Conservation (phyloP, 2,888 invertebrate species). For the Carcina quercana region DNA sequence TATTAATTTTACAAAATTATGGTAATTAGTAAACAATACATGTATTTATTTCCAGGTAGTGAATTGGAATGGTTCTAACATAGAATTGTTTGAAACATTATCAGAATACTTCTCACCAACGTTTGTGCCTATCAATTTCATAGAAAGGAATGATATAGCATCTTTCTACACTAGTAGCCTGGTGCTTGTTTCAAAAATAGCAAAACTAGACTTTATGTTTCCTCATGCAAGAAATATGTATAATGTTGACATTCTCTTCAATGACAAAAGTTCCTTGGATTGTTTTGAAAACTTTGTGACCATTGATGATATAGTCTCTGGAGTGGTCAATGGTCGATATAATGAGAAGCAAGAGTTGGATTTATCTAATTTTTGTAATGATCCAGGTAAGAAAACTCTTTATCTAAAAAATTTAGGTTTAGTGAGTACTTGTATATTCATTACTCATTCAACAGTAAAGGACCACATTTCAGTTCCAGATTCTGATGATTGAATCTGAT, state of each 20-base stretch:
- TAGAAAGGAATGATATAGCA: slow-evolving; percentile 30
- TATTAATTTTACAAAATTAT: not conserved
- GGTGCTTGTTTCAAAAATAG: slow-evolving; percentile 38
- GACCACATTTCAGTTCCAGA: not conserved
- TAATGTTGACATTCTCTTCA: slow-evolving; percentile 49
- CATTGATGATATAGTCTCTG: slow-evolving; percentile 42
- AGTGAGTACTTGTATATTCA: not conserved
- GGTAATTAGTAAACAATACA: no score
- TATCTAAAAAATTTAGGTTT: not conserved
- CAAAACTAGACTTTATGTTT: slow-evolving; percentile 55
- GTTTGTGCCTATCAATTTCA: slow-evolving; percentile 43
- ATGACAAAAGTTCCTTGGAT: slow-evolving; percentile 47
- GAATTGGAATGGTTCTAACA: slow-evolving; percentile 39
- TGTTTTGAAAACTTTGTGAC: slow-evolving; percentile 38
- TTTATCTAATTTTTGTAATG: slow-evolving; percentile 49
- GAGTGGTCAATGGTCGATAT: slow-evolving; percentile 43
- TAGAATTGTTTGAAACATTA: slow-evolving; percentile 40
- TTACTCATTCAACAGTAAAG: not conserved
- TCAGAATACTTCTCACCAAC: slow-evolving; percentile 33
- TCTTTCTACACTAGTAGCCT: slow-evolving; percentile 54
- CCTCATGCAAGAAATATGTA: slow-evolving; percentile 47
- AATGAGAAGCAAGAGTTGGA: slow-evolving; percentile 44
- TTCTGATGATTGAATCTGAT: not conserved
- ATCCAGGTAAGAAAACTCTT: slow-evolving; percentile 36
- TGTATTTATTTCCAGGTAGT: slow-evolving; percentile 38